Percentiles rank a stretch among this genome's conserved stretches.
Evolutionary conservation across 2,888 invertebrate genomes (phyloP).

Genomic region (Metalampra italica): DNA sequence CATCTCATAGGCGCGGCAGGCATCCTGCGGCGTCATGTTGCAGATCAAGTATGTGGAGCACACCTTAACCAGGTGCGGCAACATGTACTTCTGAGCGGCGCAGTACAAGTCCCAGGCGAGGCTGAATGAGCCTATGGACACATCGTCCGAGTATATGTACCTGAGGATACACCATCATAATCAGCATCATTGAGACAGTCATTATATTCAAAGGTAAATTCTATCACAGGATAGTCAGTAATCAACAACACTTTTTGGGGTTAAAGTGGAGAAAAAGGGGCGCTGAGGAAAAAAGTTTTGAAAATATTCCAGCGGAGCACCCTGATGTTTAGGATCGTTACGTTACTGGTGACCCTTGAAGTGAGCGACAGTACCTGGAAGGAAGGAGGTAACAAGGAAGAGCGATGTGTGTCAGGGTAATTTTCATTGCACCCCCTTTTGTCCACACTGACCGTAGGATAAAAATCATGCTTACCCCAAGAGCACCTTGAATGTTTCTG

Average conservation of each 20-base stretch:
- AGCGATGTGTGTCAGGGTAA: no score
- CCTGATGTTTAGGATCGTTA: no score
- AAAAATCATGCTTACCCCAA: background rate
- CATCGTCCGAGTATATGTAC: background rate
- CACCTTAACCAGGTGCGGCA: background rate
- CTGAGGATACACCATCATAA: background rate
- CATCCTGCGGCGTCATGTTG: background rate
- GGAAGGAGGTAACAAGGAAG: no score
- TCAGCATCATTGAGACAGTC: background rate
- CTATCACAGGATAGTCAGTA: background rate
- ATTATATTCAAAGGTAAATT: background rate
- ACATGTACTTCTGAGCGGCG: background rate
- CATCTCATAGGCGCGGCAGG: constrained; percentile 1
- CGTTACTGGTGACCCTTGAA: no score
- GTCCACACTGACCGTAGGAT: background rate
- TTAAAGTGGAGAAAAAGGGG: background rate
- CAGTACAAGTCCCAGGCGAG: background rate
- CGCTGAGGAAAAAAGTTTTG: background rate
- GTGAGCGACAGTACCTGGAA: no score
- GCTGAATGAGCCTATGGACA: background rate
- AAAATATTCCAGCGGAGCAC: no score
- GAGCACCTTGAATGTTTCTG: background rate
- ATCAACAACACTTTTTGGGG: background rate
- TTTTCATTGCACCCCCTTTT: background rate
- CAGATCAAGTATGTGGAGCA: background rate